Evolutionary conservation across 1,140 invertebrate species (phyloP).

Genomic region (Sycophila sp.): DNA sequence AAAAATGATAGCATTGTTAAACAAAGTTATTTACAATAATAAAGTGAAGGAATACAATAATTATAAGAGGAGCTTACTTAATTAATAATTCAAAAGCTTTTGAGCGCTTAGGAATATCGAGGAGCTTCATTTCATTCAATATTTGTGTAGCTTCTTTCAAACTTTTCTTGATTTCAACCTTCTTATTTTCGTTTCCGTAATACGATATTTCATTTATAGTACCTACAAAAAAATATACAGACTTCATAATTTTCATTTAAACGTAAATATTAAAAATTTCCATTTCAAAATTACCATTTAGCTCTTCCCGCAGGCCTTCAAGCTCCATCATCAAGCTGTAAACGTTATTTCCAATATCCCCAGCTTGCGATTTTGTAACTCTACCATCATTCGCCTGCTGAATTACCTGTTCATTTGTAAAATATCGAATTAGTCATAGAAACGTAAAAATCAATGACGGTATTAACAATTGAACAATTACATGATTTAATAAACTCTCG

Average conservation of each 20-base stretch:
- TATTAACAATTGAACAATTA: slow-evolving; percentile 36
- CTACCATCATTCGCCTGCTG: slow-evolving; percentile 45
- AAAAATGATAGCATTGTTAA: not conserved
- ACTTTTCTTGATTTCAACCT: slow-evolving; percentile 70
- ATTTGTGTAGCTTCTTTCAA: slow-evolving; percentile 70
- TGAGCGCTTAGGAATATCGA: slow-evolving; percentile 61
- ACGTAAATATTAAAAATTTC: not conserved
- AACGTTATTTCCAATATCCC: slow-evolving; percentile 59
- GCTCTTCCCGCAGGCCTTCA: slow-evolving; percentile 50
- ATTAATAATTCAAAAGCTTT: slow-evolving; percentile 64
- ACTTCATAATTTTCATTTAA: too few relatives aligned
- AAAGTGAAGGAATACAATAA: not conserved
- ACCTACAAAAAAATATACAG: slow-evolving; percentile 39
- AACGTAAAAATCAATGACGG: not conserved
- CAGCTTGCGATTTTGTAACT: slow-evolving; percentile 52
- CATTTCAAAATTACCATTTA: slow-evolving; percentile 46
- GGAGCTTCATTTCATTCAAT: slow-evolving; percentile 68
- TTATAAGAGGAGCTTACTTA: slow-evolving; percentile 45
- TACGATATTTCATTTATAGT: slow-evolving; percentile 64
- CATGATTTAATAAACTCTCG: slow-evolving; percentile 47
- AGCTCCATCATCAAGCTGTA: slow-evolving; percentile 56
- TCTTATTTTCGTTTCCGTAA: slow-evolving; percentile 69
- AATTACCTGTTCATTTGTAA: too few relatives aligned
- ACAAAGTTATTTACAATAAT: not conserved
- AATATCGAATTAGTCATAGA: too few relatives aligned